Conservation (phyloP, 2,888 invertebrate species). For the Dioctria rufipes region DNA sequence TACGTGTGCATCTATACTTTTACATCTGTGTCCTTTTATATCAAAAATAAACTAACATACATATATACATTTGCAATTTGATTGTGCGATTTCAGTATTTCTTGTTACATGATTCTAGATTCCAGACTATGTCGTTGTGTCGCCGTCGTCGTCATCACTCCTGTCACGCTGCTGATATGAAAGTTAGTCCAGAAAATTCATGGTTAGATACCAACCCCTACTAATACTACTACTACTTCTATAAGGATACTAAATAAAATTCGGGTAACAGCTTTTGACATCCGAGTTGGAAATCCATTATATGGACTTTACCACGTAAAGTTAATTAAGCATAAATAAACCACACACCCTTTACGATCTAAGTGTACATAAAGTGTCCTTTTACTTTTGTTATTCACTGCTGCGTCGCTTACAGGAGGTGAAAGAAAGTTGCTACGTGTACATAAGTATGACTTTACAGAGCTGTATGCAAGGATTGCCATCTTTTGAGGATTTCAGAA, state of each 20-base stretch:
- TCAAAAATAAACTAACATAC: neutral
- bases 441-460: too few relatives aligned
- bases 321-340: constrained; percentile 50
- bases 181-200: constrained; percentile 8
- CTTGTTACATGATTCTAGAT: neutral
- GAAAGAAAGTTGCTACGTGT: too few relatives aligned
- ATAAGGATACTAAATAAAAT: constrained; percentile 39
- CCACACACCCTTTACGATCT: constrained; percentile 23
- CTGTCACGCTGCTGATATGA: neutral
- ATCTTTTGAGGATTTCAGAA: too few relatives aligned
- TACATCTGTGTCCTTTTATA: neutral
- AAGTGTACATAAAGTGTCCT: constrained; percentile 31
- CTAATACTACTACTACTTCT: neutral
- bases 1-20: neutral
- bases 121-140: too few relatives aligned
- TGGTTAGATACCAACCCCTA: too few relatives aligned
- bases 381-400: neutral
- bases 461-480: too few relatives aligned
- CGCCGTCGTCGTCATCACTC: too few relatives aligned
- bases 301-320: constrained; percentile 6
- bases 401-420: too few relatives aligned
- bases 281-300: constrained; percentile 50
- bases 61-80: neutral
- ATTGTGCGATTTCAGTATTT: neutral
- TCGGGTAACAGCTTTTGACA: constrained; percentile 45